These are phyloP conservation scores for Luidia sarsii DNA, from an alignment of 53 echinoderm and acorn worm species.

Conservation along the genomic window DNA sequence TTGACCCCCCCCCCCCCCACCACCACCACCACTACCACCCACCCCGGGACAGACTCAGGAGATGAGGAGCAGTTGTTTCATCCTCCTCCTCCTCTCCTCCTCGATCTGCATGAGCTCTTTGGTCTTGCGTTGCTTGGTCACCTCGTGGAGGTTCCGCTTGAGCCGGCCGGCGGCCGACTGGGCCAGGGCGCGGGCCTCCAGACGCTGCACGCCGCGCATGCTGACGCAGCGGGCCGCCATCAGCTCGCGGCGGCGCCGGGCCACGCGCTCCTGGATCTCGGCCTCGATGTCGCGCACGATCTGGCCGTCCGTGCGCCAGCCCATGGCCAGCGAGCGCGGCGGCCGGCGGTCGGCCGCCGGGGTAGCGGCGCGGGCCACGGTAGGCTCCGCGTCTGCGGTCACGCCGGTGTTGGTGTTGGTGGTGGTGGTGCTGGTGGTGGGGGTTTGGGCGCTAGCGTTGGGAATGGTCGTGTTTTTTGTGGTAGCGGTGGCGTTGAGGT, in stretches of 20 bases:
- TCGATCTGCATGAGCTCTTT: constrained; percentile 26
- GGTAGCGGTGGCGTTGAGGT: no score
- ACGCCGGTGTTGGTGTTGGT: no score
- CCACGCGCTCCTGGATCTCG: constrained; percentile 15
- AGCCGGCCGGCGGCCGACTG: constrained; percentile 34
- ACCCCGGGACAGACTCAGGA: not conserved
- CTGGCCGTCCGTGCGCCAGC: constrained; percentile 11
- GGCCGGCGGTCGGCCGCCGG: not conserved
- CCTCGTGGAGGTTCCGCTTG: constrained; percentile 28
- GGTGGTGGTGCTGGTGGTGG: not conserved
- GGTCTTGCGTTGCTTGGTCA: constrained; percentile 30
- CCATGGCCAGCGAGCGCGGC: not conserved
- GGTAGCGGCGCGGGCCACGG: not conserved
- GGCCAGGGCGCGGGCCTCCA: constrained; percentile 22
- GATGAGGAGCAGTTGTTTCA: not conserved
- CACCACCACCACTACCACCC: no score
- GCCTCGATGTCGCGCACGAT: constrained; percentile 6
- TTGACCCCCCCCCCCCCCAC: no score
- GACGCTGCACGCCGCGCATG: constrained; percentile 7
- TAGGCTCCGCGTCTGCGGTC: not conserved
- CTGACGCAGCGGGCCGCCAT: constrained; percentile 13
- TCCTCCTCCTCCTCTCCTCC: not conserved
- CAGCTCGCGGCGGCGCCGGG: constrained; percentile 6
- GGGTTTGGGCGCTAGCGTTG: no score
- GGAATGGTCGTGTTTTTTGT: no score